Base-by-base conservation (phyloP, 2,888 invertebrate species). In the Drosophila emarginata region DNA sequence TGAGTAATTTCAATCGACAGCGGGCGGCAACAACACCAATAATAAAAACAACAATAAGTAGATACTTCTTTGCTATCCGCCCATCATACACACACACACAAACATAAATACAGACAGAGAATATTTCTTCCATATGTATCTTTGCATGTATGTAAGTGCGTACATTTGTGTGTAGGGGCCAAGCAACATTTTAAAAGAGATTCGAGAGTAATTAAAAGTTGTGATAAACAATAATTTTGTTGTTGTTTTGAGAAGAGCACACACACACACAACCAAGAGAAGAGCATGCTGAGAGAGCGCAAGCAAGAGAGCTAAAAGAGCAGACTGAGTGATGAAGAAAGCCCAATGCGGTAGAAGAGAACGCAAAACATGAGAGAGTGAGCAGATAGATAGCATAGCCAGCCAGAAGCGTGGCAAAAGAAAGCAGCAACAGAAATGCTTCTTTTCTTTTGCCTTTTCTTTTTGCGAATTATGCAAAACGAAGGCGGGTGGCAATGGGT, bases 1-100 rank as follows among this genome's bases (percentile, higher is more conserved):
- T 81, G 83, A 87, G 85, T 87, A 83, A 87, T 85, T 83, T 85
- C 72, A 77, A 76, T 71, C 72, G 66, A 74, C 80, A 79, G 70
- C 65, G 62, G 53, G 54, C 45, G 57, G 58, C 62, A 50, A 54
- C 56, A 60, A 50, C 52, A 61, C 45, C 37, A 32, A 69, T 61
- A 67, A 63, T 61, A 51, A 52, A 64, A 78, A 69, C 73, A 79
- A 66, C 67, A 79, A 68, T 61, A 70, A 78, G 53, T 85, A 69
- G 45, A 45, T 21, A 45, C 45, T 45, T 45, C 45, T 45, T 45
- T 18, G 45, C 45, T 45, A 45, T 21, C 45, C 45, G 45, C 45
- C 45, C 45, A 18, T 45, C 18, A 45, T 12, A 45, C 45, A 45
- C 18, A 45, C 4, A 45, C 11, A 45, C 18, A 45, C 45, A 45